Conservation (phyloP, 2,797 vertebrate genomes). For the Platyrinchus mystaceus region DNA sequence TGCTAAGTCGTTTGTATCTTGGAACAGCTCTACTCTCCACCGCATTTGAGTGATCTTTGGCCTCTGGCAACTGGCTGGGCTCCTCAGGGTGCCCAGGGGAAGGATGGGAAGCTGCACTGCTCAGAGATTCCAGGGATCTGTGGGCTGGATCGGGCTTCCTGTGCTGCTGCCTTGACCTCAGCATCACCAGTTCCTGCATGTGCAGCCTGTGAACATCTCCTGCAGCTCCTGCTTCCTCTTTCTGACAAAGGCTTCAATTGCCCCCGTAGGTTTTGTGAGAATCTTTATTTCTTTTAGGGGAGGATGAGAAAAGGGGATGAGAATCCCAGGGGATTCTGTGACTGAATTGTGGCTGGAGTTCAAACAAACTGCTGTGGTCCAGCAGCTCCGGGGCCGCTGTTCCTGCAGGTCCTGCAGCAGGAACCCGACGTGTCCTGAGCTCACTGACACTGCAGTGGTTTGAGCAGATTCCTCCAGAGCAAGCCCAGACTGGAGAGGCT, state of each 20-base stretch:
- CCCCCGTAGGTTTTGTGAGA: not conserved
- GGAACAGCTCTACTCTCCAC: not conserved
- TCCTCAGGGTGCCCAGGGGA: not conserved
- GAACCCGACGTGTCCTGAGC: not conserved
- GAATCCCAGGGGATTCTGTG: not conserved
- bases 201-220: not conserved
- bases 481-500: slow-evolving; percentile 37
- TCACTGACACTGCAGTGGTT: not conserved
- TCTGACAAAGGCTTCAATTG: not conserved
- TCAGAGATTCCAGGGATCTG: not conserved
- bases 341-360: not conserved
- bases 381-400: not conserved
- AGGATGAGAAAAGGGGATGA: not conserved
- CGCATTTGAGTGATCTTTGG: slow-evolving; percentile 12
- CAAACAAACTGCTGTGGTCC: not conserved
- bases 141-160: not conserved
- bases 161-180: not conserved
- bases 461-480: slow-evolving; percentile 13
- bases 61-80: not conserved
- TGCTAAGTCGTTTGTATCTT: not conserved
- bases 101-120: not conserved
- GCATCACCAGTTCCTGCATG: not conserved
- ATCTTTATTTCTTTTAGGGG: not conserved
- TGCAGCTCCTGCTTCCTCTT: not conserved
- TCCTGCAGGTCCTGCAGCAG: not conserved